Evolutionary conservation across 2,797 vertebrate genomes (phyloP), one percentile per base, ranked within the genome.

Genomic region (Paguma larvata): DNA sequence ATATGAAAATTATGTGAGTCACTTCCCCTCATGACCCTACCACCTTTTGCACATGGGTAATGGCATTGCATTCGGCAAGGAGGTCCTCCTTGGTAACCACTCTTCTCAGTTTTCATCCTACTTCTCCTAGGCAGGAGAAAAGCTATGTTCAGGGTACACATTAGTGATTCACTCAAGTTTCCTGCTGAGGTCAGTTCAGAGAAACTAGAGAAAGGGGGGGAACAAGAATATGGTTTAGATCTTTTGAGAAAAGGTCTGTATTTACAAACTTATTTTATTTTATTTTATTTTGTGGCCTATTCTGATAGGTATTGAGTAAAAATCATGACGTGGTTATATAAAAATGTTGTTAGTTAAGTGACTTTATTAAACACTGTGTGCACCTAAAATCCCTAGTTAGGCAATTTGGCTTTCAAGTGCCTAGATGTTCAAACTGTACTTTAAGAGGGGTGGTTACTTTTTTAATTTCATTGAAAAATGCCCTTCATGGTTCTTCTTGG

Each of bases 381-480:
- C 18, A 87, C 78, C 67, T 73, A 14, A 88, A 91, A 51, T 79
- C 72, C 34, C 59, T 32, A 16, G 44, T 46, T 44, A 53, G 30
- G 18, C 65, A 80, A 67, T 68, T 89, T 23, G 44, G n/a, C 73
- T 95, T 84, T 59, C 51, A 62, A 68, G 21, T 85, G 46, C 82
- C 72, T 85, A 38, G n/a, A 67, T 79, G 19, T 94, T 92, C 56
- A 94, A 77, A 89, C 6, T 87, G 16, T 25, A 59, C 83, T 89
- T 80, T 90, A 70, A 87, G 30, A 96, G 34, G 27, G 85, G 18
- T 23, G 38, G 32, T 90, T 7, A 68, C 46, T 90, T 95, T 86
- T 44, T 44, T 25, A 41, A 82, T 91, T 79, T 95, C 72, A 68
- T 46, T 91, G 53, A 77, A 93, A 97, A 90, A 51, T 21, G 15